Percentiles rank a stretch among this genome's conserved stretches.
phyloP scores from a whole-genome alignment of 2,797 vertebrate genomes.

The Pangasius mekongensis region DNA sequence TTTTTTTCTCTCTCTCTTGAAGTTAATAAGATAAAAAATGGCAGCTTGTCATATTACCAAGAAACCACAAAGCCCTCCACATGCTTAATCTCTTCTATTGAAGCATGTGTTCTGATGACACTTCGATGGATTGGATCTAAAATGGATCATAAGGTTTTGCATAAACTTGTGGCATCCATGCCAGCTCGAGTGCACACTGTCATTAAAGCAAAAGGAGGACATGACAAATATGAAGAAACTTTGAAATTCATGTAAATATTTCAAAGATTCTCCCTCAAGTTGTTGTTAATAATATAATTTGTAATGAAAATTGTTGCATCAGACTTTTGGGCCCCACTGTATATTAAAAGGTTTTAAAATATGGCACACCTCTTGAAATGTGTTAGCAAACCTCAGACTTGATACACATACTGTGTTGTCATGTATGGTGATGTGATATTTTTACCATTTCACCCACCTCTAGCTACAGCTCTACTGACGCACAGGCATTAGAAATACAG shows the following conservation, averaged over 20 bases:
- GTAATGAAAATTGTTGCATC: background rate
- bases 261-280: background rate
- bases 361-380: background rate
- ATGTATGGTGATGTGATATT: background rate
- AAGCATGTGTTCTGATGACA: background rate
- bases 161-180: background rate
- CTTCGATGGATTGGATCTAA: background rate
- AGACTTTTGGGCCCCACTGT: background rate
- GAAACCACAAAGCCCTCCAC: background rate
- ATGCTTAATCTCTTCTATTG: background rate
- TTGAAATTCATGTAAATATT: background rate
- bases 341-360: background rate
- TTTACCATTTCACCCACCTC: background rate
- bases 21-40: background rate
- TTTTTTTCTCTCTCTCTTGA: background rate
- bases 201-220: background rate
- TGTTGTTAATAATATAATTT: background rate
- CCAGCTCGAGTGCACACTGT: background rate
- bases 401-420: background rate
- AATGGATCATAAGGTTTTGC: background rate
- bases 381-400: background rate
- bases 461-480: background rate
- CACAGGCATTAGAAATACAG: conserved; percentile 15
- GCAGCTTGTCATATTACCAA: background rate
- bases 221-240: background rate